Evolutionary conservation across 2,113 vertebrate species (phyloP), one percentile per base, ranked within the genome.

Genomic region (Corydoras maculifer): DNA sequence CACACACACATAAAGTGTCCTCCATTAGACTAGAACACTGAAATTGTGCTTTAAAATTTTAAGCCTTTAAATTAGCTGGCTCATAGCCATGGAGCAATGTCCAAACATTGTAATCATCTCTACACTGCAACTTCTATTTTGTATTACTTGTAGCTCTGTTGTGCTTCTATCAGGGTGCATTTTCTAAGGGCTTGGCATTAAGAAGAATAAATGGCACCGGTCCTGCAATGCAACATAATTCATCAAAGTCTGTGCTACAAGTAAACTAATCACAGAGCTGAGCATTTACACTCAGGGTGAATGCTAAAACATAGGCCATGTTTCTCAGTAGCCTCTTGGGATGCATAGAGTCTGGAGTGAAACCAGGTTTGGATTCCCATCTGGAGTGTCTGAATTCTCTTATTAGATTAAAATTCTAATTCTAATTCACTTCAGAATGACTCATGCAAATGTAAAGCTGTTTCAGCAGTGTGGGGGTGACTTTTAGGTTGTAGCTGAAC

Each of bases 191-290:
- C 75, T 72, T 77, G 78, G 75, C 75, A 75, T 77, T 77, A 72
- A 77, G 69, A 75, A 77, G 65, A 77, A 80, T 74, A 75, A 76
- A 77, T 77, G 75, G 75, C 78, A 72, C 78, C 68, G 51, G 72
- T 75, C 70, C 68, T 62, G 29, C 60, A 60, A 72, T 62, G 68
- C 68, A 73, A 74, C 71, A 70, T 79, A 70, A 79, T 77, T 79
- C 68, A 79, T 79, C 78, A 79, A 77, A 77, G 78, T 79, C 78
- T 50, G 54, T n/a, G 64, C 59, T 35, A 43, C 61, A 48, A 64
- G 72, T 77, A 69, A 76, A 77, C 77, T 76, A 71, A 76, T 76
- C 68, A 71, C 50, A 15, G 54, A 3, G 48, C 30, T 14, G 58
- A 67, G n/a, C 58, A 57, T 68, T 61, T 5, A 58, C 64, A 71